phyloP scores from a whole-genome alignment of 1,140 invertebrate species.

The Leptopilina boulardi region DNA sequence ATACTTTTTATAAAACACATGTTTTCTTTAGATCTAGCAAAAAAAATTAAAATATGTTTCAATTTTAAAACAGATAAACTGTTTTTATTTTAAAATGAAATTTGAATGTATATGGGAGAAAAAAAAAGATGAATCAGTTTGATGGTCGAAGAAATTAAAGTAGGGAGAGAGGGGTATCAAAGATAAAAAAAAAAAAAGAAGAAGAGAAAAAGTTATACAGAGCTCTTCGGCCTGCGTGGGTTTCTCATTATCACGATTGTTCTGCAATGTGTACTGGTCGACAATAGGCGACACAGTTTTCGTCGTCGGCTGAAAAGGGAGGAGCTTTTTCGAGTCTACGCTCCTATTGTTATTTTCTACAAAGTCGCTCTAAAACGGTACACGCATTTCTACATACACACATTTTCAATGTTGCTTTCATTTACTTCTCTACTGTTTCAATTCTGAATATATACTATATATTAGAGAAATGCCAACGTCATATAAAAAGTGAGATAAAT shows the following conservation, averaged over 20 bases:
- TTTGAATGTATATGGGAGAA: not conserved
- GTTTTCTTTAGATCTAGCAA: not conserved
- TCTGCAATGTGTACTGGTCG: slow-evolving; percentile 63
- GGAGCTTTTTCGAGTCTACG: slow-evolving; percentile 39
- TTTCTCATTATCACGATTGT: slow-evolving; percentile 74
- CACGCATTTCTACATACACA: not conserved
- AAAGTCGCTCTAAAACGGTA: slow-evolving; percentile 4
- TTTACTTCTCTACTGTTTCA: slow-evolving; percentile 4
- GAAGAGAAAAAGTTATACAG: slow-evolving; percentile 37
- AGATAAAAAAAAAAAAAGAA: slow-evolving; percentile 33
- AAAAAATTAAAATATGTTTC: not conserved
- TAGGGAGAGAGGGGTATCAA: slow-evolving; percentile 2
- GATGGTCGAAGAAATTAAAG: slow-evolving; percentile 7
- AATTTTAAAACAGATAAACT: no score
- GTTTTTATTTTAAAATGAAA: no score
- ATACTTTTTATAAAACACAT: not conserved
- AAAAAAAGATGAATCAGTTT: not conserved
- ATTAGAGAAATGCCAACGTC: not conserved
- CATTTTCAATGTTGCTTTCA: slow-evolving; percentile 28
- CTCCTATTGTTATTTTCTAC: slow-evolving; percentile 5
- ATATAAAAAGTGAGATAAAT: no score
- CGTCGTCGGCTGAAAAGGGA: slow-evolving; percentile 44
- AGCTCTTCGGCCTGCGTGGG: slow-evolving; percentile 63
- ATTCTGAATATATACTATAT: not conserved
- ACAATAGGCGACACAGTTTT: slow-evolving; percentile 69